These are phyloP conservation scores for Oreochromis spilurus DNA, from an alignment of 2,113 vertebrate species.

Conservation along the genomic window DNA sequence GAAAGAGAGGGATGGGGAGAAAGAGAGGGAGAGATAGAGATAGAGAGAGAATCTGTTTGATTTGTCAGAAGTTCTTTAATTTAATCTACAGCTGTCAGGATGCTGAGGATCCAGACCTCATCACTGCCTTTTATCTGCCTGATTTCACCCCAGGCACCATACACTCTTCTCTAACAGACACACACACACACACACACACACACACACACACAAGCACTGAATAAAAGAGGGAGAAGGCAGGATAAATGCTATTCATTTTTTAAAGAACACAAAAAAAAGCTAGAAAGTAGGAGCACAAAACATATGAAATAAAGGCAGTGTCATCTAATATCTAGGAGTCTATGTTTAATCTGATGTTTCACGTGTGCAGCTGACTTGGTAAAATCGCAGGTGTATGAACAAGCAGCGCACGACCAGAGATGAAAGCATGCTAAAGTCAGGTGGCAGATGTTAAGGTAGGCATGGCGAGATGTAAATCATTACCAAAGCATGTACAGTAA, in stretches of 20 bases:
- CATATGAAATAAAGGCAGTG: neutral
- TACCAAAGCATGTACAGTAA: neutral
- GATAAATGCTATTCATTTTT: conserved; percentile 22
- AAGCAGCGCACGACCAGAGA: neutral
- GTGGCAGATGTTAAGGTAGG: neutral
- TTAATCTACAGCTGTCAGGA: conserved; percentile 99
- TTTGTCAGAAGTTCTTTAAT: conserved; percentile 96
- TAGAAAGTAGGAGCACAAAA: conserved; percentile 2
- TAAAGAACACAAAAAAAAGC: conserved; percentile 40
- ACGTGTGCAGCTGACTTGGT: neutral
- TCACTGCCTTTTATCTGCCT: conserved; percentile 86
- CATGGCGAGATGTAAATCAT: neutral
- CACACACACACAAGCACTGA: neutral
- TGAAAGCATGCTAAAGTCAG: neutral
- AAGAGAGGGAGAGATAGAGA: conserved; percentile 60
- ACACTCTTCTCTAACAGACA: conserved; percentile 48
- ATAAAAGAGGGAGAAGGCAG: conserved; percentile 6
- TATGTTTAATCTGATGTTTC: neutral
- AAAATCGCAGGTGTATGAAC: neutral
- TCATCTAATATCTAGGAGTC: neutral
- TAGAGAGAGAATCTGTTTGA: conserved; percentile 87
- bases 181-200: conserved; percentile 16
- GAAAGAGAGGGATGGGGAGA: conserved; percentile 65
- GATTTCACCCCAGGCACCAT: conserved; percentile 84
- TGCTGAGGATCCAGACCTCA: conserved; percentile 86